These are phyloP conservation scores for Cyrtodaria siliqua DNA, from an alignment of 2,888 invertebrate species.

Conservation along the genomic window DNA sequence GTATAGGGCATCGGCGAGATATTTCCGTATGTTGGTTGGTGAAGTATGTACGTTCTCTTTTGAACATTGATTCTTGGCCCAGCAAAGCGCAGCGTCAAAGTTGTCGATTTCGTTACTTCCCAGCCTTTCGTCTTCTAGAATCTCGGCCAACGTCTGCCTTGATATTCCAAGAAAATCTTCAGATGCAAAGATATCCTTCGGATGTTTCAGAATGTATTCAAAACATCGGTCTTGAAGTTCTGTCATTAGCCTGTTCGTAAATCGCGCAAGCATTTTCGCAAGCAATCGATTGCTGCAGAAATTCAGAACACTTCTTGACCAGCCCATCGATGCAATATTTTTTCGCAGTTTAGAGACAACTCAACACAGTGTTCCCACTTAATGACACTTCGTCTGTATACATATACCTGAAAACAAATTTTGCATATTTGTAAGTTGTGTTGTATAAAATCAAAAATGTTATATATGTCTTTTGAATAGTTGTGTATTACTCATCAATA, in stretches of 20 bases:
- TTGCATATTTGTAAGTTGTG: no score
- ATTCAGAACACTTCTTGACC: neutral
- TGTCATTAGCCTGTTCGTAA: neutral
- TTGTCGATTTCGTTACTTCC: no score
- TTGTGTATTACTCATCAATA: no score
- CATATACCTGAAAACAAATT: neutral
- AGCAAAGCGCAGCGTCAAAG: no score
- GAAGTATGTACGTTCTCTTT: no score
- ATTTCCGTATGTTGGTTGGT: no score
- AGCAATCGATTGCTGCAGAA: neutral
- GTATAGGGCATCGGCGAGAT: no score
- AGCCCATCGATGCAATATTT: neutral
- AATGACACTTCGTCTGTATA: neutral
- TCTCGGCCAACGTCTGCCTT: no score
- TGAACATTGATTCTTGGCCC: no score
- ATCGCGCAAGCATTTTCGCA: neutral
- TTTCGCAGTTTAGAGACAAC: neutral
- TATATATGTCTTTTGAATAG: no score
- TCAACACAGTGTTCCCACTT: neutral
- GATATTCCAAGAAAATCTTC: neutral
- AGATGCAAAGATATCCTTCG: neutral
- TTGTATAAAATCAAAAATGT: no score
- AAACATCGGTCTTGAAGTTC: neutral
- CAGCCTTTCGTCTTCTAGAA: no score
- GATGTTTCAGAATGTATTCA: neutral